phyloP scores from a whole-genome alignment of 53 echinoderm and acorn worm genomes.

The Holothuria leucospilota region DNA sequence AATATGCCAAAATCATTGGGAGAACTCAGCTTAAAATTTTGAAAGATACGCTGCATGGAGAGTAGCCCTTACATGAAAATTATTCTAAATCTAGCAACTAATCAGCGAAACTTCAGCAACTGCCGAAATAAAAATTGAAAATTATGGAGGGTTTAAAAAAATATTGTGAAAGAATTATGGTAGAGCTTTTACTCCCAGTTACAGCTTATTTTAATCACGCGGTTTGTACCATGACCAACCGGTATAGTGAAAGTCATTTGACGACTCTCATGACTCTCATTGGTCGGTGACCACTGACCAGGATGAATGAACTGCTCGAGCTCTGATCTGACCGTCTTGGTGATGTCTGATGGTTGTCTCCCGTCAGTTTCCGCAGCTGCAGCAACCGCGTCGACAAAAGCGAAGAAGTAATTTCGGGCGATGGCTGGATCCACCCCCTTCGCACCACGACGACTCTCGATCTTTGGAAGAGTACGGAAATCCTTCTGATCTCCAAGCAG shows the following conservation, averaged over 20 bases:
- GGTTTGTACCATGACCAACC: background rate
- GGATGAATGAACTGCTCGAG: background rate
- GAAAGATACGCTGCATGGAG: no score
- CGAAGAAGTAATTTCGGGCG: background rate
- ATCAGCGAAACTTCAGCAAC: no score
- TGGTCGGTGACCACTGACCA: conserved; percentile 15
- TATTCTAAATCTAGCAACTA: no score
- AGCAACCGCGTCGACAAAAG: conserved; percentile 23
- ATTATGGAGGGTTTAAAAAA: no score
- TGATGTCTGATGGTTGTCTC: background rate
- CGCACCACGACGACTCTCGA: background rate
- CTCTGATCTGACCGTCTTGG: background rate
- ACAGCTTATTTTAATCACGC: background rate
- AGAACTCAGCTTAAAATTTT: no score
- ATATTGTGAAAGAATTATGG: no score
- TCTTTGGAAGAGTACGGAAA: background rate
- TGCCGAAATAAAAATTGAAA: no score
- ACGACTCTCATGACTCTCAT: conserved; percentile 16
- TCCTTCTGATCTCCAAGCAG: background rate
- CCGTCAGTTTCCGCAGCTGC: background rate
- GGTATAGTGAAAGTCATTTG: conserved; percentile 10
- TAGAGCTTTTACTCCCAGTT: background rate
- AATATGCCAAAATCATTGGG: no score
- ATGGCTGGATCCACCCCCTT: conserved; percentile 25
- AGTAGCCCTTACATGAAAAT: no score